Conservation (phyloP, 2,797 vertebrate species). For the Chiloscyllium punctatum region DNA sequence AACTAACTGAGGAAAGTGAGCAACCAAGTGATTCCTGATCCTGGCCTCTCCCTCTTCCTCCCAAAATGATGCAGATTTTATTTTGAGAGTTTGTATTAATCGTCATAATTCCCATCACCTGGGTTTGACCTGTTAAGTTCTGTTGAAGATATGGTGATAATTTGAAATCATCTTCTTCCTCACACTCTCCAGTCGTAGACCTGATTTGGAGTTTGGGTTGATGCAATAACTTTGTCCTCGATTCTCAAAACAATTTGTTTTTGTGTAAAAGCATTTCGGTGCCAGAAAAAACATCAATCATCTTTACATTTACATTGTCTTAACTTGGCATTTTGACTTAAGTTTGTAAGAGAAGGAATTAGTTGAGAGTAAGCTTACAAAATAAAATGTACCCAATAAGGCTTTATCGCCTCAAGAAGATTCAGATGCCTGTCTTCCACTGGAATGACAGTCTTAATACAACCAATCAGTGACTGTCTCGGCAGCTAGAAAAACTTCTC, state of each 20-base stretch:
- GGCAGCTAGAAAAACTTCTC: conserved; percentile 29
- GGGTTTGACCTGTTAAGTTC: not conserved
- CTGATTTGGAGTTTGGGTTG: not conserved
- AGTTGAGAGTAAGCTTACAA: not conserved
- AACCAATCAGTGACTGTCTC: not conserved
- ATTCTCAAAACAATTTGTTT: not conserved
- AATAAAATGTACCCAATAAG: not conserved
- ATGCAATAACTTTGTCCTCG: not conserved
- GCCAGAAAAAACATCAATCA: not conserved
- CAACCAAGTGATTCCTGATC: not conserved
- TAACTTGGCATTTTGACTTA: not conserved
- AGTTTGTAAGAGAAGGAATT: not conserved
- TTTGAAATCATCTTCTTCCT: not conserved
- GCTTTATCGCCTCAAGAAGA: not conserved
- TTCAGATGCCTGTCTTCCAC: not conserved
- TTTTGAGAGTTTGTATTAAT: not conserved
- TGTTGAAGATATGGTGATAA: not conserved
- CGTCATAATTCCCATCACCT: not conserved
- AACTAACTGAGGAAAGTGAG: not conserved
- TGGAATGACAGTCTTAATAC: conserved; percentile 1
- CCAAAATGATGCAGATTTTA: not conserved
- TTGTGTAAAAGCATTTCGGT: not conserved
- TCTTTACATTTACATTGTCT: not conserved
- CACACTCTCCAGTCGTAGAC: not conserved
- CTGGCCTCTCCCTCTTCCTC: not conserved